Evolutionary conservation across 2,113 vertebrate genomes (phyloP).

Genomic region (Channa argus): DNA sequence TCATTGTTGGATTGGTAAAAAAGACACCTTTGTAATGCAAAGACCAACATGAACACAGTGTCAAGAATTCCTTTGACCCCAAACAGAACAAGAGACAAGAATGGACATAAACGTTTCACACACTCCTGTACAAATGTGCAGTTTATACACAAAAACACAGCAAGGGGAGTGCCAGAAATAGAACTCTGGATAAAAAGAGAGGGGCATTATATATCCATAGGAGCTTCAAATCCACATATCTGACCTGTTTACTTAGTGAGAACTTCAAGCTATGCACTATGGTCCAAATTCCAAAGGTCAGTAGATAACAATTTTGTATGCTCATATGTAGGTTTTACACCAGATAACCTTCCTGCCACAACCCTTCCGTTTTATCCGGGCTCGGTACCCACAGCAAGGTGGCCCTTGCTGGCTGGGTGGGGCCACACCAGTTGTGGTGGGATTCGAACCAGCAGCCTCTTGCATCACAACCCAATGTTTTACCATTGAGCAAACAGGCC

Average conservation of each 20-base stretch:
- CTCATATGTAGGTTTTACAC: constrained; percentile 16
- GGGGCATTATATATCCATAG: constrained; percentile 7
- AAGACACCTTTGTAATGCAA: constrained; percentile 31
- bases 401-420: too few relatives aligned
- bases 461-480: too few relatives aligned
- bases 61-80: neutral
- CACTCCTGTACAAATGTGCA: neutral
- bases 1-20: constrained; percentile 19
- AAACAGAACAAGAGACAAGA: neutral
- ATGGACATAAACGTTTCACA: neutral
- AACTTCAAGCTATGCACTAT: constrained; percentile 31
- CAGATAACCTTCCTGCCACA: too few relatives aligned
- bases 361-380: too few relatives aligned
- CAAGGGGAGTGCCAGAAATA: constrained; percentile 50
- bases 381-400: too few relatives aligned
- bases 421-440: too few relatives aligned
- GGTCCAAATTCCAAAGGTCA: constrained; percentile 68
- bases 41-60: constrained; percentile 23
- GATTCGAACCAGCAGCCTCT: too few relatives aligned
- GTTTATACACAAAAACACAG: constrained; percentile 7
- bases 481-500: too few relatives aligned
- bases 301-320: constrained; percentile 28
- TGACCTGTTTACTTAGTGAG: constrained; percentile 56
- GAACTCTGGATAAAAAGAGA: constrained; percentile 52
- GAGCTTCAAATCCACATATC: constrained; percentile 27